Evolutionary conservation across 2,113 vertebrate species (phyloP).

Genomic region (Ameiurus melas): DNA sequence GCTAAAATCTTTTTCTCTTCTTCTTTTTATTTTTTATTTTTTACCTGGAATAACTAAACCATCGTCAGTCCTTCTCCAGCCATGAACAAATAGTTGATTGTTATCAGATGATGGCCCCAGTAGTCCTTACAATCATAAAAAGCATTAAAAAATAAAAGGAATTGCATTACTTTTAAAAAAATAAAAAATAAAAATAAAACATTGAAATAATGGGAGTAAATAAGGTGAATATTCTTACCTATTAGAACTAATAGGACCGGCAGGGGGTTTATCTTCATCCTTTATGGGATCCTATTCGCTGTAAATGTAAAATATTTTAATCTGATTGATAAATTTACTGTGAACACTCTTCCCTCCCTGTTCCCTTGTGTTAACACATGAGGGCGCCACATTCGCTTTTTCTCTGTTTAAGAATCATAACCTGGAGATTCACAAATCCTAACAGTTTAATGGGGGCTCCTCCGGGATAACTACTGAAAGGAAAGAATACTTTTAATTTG

Average conservation of each 20-base stretch:
- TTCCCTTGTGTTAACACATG: too few species aligned
- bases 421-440: too few species aligned
- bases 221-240: slow-evolving; percentile 20
- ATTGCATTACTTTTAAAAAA: background rate
- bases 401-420: too few species aligned
- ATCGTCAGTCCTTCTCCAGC: background rate
- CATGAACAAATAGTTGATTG: background rate
- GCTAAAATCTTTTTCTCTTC: too few species aligned
- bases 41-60: background rate
- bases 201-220: background rate
- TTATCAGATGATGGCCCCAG: slow-evolving; percentile 25
- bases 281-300: background rate
- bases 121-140: slow-evolving; percentile 14
- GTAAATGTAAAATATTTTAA: background rate
- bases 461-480: too few species aligned
- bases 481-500: too few species aligned
- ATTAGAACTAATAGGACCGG: slow-evolving; percentile 10
- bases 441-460: too few species aligned
- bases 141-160: background rate
- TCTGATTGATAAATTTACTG: too few species aligned
- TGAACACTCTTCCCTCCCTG: too few species aligned
- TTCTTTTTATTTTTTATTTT: background rate
- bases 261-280: background rate
- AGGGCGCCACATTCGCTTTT: too few species aligned
- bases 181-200: too few species aligned